These are phyloP conservation scores for Australoheros scitulus DNA, from an alignment of 2,113 vertebrate species.

Conservation along the genomic window DNA sequence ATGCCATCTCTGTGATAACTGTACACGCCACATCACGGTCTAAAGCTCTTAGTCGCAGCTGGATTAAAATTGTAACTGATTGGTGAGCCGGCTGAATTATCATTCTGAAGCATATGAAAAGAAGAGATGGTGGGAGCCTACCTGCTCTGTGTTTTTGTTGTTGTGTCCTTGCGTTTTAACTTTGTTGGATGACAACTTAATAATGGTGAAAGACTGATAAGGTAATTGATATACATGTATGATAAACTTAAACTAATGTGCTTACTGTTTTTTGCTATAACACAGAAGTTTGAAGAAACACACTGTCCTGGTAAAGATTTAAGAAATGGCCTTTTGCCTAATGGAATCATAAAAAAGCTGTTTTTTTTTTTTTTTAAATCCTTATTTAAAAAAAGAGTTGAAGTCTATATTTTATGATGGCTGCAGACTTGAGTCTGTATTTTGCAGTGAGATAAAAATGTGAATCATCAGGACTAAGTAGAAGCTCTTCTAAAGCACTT, in stretches of 20 bases:
- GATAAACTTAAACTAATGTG: not conserved
- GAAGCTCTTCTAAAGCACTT: not conserved
- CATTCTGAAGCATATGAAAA: conserved; percentile 33
- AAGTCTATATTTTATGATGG: not conserved
- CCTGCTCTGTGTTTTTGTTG: conserved; percentile 22
- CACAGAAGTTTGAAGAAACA: not conserved
- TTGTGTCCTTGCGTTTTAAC: conserved; percentile 32
- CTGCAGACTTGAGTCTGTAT: not conserved
- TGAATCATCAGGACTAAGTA: not conserved
- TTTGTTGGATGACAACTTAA: not conserved
- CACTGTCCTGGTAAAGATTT: not conserved
- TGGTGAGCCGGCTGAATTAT: conserved; percentile 52
- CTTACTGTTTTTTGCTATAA: not conserved
- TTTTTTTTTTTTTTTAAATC: not conserved
- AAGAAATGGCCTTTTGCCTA: not conserved
- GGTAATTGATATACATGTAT: not conserved
- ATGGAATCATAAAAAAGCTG: not conserved
- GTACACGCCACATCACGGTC: conserved; percentile 43
- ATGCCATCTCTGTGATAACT: conserved; percentile 66
- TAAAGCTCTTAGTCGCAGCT: conserved; percentile 44
- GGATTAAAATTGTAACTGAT: conserved; percentile 69
- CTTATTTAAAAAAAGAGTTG: not conserved
- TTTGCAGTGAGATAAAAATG: not conserved
- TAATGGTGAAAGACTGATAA: not conserved
- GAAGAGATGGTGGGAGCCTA: conserved; percentile 18